Evolutionary conservation across 2,888 invertebrate species (phyloP), one percentile per base, ranked within the genome.

Genomic region (Callyntrura sp.): DNA sequence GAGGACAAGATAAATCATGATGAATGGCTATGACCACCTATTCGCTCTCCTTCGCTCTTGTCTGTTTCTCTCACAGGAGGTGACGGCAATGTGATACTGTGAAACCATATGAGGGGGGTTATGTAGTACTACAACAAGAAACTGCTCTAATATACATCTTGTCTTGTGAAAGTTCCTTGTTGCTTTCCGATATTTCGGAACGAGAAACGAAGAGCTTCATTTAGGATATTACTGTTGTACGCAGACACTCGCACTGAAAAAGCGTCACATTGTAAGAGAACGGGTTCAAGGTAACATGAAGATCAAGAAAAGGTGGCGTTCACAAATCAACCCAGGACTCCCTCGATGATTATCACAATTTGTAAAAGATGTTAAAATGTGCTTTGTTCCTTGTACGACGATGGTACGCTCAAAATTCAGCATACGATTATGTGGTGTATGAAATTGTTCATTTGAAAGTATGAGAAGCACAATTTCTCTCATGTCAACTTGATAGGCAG

Each of bases 1-100:
- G 85, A 85, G 81, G 86, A 87, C 86, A 89, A 85, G 89, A 89
- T 89, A 89, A 89, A 89, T 89, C 89, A 89, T 85, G 89, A 89
- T 55, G 89, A 89, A 89, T 89, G 79, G 85, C 79, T 87, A 70
- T 78, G 86, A 79, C 79, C 85, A 85, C 84, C 73, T 70, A 73
- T 51, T 48, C 65, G 43, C 51, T 55, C 78, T 78, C 85, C 35
- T 65, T 65, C 76, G 43, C 62, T 60, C 43, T 23, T 35, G 35
- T 35, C 35, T 35, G 35, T 35, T 35, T 35, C 35, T 35, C 35
- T 35, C 35, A 35, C 35, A 35, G 81, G 12, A 60, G 60, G 25
- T 78, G 51, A 55, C 78, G 55, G 55, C 68, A 68, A 57, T 62
- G 62, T 14, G n/a, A 82, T 48, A 25, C 9, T 62, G 17, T 23